Percentiles rank a stretch among this genome's conserved stretches.
These are phyloP conservation scores for Agonopterix subpropinquella DNA, from an alignment of 2,888 invertebrate species.

Conservation along the genomic window DNA sequence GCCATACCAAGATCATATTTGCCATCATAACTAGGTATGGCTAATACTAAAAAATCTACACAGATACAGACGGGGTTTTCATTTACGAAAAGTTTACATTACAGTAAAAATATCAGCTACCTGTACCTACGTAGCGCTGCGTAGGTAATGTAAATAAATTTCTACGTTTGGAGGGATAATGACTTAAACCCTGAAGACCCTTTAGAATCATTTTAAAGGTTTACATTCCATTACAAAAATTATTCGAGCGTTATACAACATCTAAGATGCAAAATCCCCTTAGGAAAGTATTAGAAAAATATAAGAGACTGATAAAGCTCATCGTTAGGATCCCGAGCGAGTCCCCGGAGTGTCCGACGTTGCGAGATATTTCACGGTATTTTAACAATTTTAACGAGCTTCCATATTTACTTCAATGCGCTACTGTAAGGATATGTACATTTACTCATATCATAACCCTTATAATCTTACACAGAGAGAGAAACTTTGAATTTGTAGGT, in stretches of 20 bases:
- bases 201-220: slow-evolving; percentile 10
- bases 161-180: too few species aligned
- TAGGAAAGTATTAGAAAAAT: slow-evolving; percentile 64
- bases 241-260: slow-evolving; percentile 35
- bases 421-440: slow-evolving; percentile 37
- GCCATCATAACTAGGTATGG: too few species aligned
- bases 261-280: slow-evolving; percentile 55
- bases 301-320: slow-evolving; percentile 47
- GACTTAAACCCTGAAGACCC: too few species aligned
- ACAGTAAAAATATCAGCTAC: too few species aligned
- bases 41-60: too few species aligned
- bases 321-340: slow-evolving; percentile 26
- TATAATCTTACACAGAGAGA: background rate
- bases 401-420: slow-evolving; percentile 62
- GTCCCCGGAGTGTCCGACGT: slow-evolving; percentile 61
- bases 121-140: too few species aligned
- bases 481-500: too few species aligned
- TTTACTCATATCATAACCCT: slow-evolving; percentile 26
- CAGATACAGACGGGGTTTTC: too few species aligned
- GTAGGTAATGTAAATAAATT: too few species aligned
- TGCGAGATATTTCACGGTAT: slow-evolving; percentile 70
- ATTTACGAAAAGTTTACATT: too few species aligned
- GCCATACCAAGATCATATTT: too few species aligned
- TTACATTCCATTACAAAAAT: slow-evolving; percentile 45
- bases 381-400: slow-evolving; percentile 75